A percentile compares a stretch with the other conserved stretches of the same genome.
Evolutionary conservation across 2,888 invertebrate genomes (phyloP).

Genomic region (Ormyrus nitidulus): DNA sequence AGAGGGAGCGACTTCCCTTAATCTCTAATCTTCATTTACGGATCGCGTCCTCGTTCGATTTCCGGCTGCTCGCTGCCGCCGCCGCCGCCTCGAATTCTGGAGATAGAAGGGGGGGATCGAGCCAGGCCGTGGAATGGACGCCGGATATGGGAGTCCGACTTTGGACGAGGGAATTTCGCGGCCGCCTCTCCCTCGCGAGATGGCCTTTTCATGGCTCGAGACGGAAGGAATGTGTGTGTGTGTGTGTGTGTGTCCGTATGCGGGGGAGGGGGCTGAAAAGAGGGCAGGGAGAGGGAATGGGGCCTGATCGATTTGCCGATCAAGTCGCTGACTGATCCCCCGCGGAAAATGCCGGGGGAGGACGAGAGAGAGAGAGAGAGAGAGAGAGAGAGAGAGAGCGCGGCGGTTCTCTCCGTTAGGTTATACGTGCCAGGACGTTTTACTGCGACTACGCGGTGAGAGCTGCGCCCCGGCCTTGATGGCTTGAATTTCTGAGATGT

Average conservation of each 20-base stretch:
- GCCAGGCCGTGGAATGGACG: constrained; percentile 24
- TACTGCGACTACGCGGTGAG: background rate
- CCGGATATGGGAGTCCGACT: constrained; percentile 46
- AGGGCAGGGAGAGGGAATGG: background rate
- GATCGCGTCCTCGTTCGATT: constrained; percentile 51
- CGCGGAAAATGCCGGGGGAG: constrained; percentile 21
- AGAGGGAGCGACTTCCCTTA: constrained; percentile 31
- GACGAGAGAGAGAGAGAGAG: too few species aligned
- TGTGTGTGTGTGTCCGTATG: background rate
- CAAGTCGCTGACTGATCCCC: constrained; percentile 24
- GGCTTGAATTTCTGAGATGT: too few species aligned
- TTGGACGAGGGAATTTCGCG: constrained; percentile 34
- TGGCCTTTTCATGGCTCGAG: constrained; percentile 34
- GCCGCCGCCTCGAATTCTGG: constrained; percentile 37
- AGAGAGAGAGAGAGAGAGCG: constrained; percentile 6
- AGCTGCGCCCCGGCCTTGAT: background rate
- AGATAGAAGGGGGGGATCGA: constrained; percentile 12
- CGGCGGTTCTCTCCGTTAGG: background rate
- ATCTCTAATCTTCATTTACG: constrained; percentile 56
- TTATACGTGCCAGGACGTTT: constrained; percentile 7
- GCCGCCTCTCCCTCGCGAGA: constrained; percentile 10
- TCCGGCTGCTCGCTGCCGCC: constrained; percentile 22
- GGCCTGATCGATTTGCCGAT: constrained; percentile 22
- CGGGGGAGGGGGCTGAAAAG: constrained; percentile 14
- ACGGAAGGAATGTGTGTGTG: too few species aligned